Evolutionary conservation across 2,113 vertebrate species (phyloP), one percentile per base, ranked within the genome.

Genomic region (Nerophis lumbriciformis): DNA sequence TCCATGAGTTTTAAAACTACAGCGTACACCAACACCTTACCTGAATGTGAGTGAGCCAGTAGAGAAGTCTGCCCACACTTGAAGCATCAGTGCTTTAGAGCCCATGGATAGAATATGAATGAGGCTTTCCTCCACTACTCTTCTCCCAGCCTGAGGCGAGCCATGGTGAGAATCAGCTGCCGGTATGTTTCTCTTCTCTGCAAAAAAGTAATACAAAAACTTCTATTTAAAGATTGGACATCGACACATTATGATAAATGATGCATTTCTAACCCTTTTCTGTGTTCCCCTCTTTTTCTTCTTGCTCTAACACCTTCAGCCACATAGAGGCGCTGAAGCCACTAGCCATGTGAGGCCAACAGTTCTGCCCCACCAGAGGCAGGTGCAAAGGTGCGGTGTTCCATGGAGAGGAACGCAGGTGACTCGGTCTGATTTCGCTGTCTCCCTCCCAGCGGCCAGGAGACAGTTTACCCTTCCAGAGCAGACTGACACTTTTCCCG

Each of bases 261-360:
- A 47, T 60, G 11, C 53, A 47, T 65, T 75, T 90, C 84, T 83
- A 92, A 77, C 88, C 88, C 61, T 85, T 91, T 9, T 89, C 88
- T 67, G 66, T 72, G 55, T 44, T 63, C 61, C 48, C 86, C 65
- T 8, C 68, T 73, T 63, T 90, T 45, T 76, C 90, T 1, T 83
- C 75, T 48, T 56, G 62, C 66, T 75, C 92, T 59, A 71, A 45
- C 60, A 92, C 71, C 50, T 75, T 90, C 64, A 98, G 81, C 97
- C 97, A 99, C 66, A 99, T 76, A 0, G 97, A 95, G 9, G 94
- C 80, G 61, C 96, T 98, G 83, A 99, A 98, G 47, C 97, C 97
- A 47, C 93, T 94, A 0, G 97, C 92, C 91, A 98, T 94, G 71
- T 99, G 96, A 0, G 96, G 96, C 97, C 97, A 99, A 80, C 95